Percentiles rank a stretch among this genome's conserved stretches.
Conservation (phyloP, 2,888 invertebrate species). For the Acronicta aceris region DNA sequence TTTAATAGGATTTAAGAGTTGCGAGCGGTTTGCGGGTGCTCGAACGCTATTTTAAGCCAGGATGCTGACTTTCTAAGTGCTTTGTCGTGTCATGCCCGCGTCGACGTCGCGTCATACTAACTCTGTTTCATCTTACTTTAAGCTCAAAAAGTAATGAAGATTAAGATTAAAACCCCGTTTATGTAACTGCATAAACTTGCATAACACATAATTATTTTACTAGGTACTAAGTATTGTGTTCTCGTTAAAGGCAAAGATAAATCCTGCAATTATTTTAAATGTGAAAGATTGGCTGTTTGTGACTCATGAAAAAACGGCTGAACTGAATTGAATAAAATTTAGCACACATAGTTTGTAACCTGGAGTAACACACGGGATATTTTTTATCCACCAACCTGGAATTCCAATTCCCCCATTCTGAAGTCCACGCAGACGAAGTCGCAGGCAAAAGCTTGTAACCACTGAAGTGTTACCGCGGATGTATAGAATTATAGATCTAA, state of each 20-base stretch:
- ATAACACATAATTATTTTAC: not conserved
- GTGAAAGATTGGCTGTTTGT: too few relatives aligned
- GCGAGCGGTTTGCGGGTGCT: conserved; percentile 74
- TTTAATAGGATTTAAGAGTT: conserved; percentile 80
- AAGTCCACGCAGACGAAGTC: conserved; percentile 1
- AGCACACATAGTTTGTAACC: too few relatives aligned
- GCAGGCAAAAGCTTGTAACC: not conserved
- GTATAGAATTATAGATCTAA: conserved; percentile 43
- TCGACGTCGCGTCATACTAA: conserved; percentile 49
- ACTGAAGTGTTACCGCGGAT: conserved; percentile 40
- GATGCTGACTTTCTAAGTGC: conserved; percentile 79
- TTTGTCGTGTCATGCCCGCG: conserved; percentile 74
- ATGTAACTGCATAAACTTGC: too few relatives aligned
- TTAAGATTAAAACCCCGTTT: conserved; percentile 19
- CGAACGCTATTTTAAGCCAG: conserved; percentile 75
- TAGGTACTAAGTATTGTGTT: conserved; percentile 23
- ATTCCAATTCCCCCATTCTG: too few relatives aligned
- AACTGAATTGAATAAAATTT: too few relatives aligned
- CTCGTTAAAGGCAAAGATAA: conserved; percentile 33
- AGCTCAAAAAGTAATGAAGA: conserved; percentile 33
- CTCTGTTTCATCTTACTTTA: conserved; percentile 46
- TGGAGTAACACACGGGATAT: too few relatives aligned
- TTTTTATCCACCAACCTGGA: too few relatives aligned
- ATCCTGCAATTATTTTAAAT: conserved; percentile 2
- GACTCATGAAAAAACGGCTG: too few relatives aligned